Percentiles rank a stretch among this genome's conserved stretches.
Evolutionary conservation across 1,140 invertebrate species (phyloP).

Genomic region (Euura saliciscinereae): DNA sequence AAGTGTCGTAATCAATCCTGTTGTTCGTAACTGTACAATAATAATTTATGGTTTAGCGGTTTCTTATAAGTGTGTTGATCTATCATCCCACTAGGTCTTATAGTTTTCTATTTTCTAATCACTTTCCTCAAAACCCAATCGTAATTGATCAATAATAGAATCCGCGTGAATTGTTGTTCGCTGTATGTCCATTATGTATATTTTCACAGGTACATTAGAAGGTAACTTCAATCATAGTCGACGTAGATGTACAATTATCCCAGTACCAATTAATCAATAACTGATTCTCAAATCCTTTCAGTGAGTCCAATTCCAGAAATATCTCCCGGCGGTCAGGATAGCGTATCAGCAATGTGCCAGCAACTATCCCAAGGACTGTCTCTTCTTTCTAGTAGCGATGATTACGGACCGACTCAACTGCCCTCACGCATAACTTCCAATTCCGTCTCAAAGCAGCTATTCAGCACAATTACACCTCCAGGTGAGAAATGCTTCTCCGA

Average conservation of each 20-base stretch:
- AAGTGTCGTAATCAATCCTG: neutral
- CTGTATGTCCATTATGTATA: too few relatives aligned
- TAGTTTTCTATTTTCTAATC: too few relatives aligned
- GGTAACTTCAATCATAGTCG: too few relatives aligned
- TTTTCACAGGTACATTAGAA: too few relatives aligned
- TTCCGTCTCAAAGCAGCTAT: constrained; percentile 47
- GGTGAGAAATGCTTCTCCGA: constrained; percentile 33
- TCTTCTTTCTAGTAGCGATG: constrained; percentile 73
- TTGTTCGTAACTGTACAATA: neutral
- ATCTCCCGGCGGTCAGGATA: constrained; percentile 73
- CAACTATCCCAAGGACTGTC: constrained; percentile 84
- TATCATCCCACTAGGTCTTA: too few relatives aligned
- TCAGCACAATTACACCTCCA: constrained; percentile 34
- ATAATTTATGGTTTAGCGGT: too few relatives aligned
- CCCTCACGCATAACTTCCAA: constrained; percentile 40
- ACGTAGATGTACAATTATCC: too few relatives aligned
- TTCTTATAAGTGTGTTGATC: too few relatives aligned
- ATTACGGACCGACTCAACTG: constrained; percentile 63
- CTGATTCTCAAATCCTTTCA: constrained; percentile 34
- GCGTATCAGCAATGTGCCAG: constrained; percentile 87
- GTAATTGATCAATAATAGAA: too few relatives aligned
- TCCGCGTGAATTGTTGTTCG: too few relatives aligned
- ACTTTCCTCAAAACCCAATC: too few relatives aligned
- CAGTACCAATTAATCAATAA: too few relatives aligned
- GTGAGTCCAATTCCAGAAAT: constrained; percentile 84